Evolutionary conservation across 2,888 invertebrate species (phyloP).

Genomic region (Apamea sordens): DNA sequence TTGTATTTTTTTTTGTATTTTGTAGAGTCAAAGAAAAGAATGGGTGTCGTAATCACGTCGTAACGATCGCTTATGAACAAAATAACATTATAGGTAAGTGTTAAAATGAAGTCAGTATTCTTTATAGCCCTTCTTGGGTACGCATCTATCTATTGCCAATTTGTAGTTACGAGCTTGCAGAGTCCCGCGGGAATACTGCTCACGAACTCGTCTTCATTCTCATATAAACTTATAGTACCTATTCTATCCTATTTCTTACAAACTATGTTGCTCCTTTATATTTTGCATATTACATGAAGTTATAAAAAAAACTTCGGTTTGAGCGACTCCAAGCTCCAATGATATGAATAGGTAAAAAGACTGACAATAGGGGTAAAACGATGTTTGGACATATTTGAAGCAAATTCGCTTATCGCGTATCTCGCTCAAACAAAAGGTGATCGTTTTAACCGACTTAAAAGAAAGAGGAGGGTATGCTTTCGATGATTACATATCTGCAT

Average conservation of each 20-base stretch:
- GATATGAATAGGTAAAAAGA: neutral
- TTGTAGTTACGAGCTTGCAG: slow-evolving; percentile 58
- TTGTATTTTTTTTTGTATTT: too few species aligned
- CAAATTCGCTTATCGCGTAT: neutral
- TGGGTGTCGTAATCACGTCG: neutral
- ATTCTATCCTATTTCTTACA: slow-evolving; percentile 23
- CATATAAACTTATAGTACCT: slow-evolving; percentile 27
- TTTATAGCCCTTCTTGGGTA: slow-evolving; percentile 29
- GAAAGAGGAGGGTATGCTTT: neutral
- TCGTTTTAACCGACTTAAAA: neutral
- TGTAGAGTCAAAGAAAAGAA: neutral
- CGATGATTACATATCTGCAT: neutral
- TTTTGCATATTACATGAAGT: slow-evolving; percentile 32
- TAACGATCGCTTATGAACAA: neutral
- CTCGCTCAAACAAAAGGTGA: neutral
- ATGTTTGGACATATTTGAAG: neutral
- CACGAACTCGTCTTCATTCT: slow-evolving; percentile 41
- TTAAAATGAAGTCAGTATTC: slow-evolving; percentile 39
- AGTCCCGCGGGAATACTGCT: slow-evolving; percentile 52
- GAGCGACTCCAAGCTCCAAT: neutral
- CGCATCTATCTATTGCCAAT: slow-evolving; percentile 58
- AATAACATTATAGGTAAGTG: neutral
- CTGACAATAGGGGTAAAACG: neutral
- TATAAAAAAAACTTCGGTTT: slow-evolving; percentile 7
- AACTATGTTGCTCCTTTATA: slow-evolving; percentile 22